phyloP scores from a whole-genome alignment of 2,888 invertebrate species.

The Cartodere bifasciata region DNA sequence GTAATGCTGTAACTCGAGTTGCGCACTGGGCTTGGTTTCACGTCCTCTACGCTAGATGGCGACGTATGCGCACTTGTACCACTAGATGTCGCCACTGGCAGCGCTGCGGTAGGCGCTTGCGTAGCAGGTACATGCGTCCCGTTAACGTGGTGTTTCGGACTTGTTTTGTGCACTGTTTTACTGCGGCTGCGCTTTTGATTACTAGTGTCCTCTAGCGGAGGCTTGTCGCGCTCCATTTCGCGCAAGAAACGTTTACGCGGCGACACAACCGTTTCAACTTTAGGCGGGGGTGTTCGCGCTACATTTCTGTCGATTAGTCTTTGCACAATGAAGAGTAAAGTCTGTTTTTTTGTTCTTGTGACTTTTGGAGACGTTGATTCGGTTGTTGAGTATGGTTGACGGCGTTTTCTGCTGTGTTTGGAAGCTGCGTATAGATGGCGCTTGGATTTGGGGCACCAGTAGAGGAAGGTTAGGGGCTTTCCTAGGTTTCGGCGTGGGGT shows the following conservation, averaged over 20 bases:
- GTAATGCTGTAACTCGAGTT: slow-evolving; percentile 73
- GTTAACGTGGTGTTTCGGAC: too few species aligned
- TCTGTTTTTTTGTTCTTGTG: slow-evolving; percentile 19
- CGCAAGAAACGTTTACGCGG: slow-evolving; percentile 69
- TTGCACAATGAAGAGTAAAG: slow-evolving; percentile 26
- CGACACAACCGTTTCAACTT: slow-evolving; percentile 48
- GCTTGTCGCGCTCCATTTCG: slow-evolving; percentile 50
- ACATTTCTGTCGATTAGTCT: slow-evolving; percentile 25
- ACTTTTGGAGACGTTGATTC: slow-evolving; percentile 9
- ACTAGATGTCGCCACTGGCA: slow-evolving; percentile 5
- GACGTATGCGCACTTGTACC: background rate
- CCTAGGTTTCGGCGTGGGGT: slow-evolving; percentile 61
- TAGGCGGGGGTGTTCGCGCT: slow-evolving; percentile 25
- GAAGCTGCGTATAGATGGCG: slow-evolving; percentile 36
- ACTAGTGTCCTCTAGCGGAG: slow-evolving; percentile 21
- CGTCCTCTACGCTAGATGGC: slow-evolving; percentile 16
- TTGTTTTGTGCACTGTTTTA: slow-evolving; percentile 18
- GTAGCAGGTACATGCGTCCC: too few species aligned
- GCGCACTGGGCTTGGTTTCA: slow-evolving; percentile 19
- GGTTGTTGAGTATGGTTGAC: slow-evolving; percentile 49
- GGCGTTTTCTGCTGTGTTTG: slow-evolving; percentile 39
- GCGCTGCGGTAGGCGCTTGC: background rate
- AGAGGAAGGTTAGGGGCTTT: slow-evolving; percentile 60
- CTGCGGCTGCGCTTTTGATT: slow-evolving; percentile 29
- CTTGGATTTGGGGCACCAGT: slow-evolving; percentile 43